Evolutionary conservation across 2,797 vertebrate species (phyloP).

Genomic region (Adrianichthys oophorus): DNA sequence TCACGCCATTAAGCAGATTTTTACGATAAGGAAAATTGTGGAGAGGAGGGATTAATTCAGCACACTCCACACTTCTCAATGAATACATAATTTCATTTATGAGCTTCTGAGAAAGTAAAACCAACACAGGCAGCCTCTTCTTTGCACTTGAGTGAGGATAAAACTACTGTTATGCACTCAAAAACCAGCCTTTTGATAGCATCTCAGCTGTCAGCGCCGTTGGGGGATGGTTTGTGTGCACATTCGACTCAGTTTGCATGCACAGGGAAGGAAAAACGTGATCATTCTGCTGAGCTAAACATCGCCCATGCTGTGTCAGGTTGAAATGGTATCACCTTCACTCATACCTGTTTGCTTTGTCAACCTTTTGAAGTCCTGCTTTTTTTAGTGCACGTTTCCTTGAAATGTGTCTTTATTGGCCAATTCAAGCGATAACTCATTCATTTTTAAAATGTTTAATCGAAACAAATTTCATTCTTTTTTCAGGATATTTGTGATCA

Average conservation of each 20-base stretch:
- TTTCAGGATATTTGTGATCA: not conserved
- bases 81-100: constrained; percentile 71
- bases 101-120: constrained; percentile 32
- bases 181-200: constrained; percentile 61
- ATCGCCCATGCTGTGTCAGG: constrained; percentile 66
- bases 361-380: constrained; percentile 52
- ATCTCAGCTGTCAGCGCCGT: constrained; percentile 58
- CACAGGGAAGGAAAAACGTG: constrained; percentile 22
- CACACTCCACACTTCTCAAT: constrained; percentile 55
- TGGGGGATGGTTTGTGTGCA: constrained; percentile 32
- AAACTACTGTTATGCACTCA: constrained; percentile 49
- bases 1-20: constrained; percentile 55
- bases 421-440: too few species aligned
- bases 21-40: constrained; percentile 67
- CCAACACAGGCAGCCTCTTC: constrained; percentile 6
- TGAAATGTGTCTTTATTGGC: not conserved
- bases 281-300: constrained; percentile 57
- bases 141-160: constrained; percentile 59
- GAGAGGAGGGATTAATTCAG: constrained; percentile 68
- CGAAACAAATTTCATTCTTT: not conserved
- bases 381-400: not conserved
- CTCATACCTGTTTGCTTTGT: constrained; percentile 64
- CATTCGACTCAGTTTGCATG: constrained; percentile 15
- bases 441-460: not conserved
- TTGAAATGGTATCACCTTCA: constrained; percentile 65